Base-by-base conservation (phyloP, 2,888 invertebrate species). In the Napeogenes sylphis region DNA sequence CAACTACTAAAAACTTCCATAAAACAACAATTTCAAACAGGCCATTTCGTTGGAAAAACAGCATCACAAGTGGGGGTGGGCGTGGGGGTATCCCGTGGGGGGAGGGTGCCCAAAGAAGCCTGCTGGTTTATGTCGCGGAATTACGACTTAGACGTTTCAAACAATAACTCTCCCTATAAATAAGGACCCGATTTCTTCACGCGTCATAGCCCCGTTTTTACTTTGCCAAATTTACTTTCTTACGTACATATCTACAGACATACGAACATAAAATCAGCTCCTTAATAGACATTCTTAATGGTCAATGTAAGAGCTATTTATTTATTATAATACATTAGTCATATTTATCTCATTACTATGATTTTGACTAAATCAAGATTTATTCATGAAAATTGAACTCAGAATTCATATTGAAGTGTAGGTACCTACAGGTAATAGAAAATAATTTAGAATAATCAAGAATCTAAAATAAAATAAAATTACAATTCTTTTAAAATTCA, bases 101-200 rank as follows among this genome's bases (percentile, higher is more conserved):
- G 74, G 70, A 71, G 76, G 78, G 77, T 79, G 83, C 77, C 84
- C 80, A 81, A 84, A 85, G 87, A 86, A 87, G 85, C 84, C 85
- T 84, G 83, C 82, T 80, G 75, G 78, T 90, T 90, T 89, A 90
- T 90, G 87, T 80, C 80, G 79, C 82, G 82, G 89, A 89, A 88
- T 90, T 89, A 90, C 90, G 90, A 90, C 90, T 88, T 89, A 89
- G 90, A 90, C 90, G 90, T 90, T 90, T 90, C 90, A 90, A 90
- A 90, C 90, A 90, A 90, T 90, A 90, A 90, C 89, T 87, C 80
- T 78, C 77, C 77, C 83, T 84, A 87, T 90, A 90, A 90, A 90
- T 90, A 87, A 83, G 83, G 80, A 76, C 74, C 83, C 87, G 88
- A 90, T 90, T 90, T 82, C 86, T 89, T 90, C 87, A 89, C 90